A percentile compares a stretch with the other conserved stretches of the same genome.
Conservation (phyloP, 1,140 invertebrate genomes). For the Euschistus heros region DNA sequence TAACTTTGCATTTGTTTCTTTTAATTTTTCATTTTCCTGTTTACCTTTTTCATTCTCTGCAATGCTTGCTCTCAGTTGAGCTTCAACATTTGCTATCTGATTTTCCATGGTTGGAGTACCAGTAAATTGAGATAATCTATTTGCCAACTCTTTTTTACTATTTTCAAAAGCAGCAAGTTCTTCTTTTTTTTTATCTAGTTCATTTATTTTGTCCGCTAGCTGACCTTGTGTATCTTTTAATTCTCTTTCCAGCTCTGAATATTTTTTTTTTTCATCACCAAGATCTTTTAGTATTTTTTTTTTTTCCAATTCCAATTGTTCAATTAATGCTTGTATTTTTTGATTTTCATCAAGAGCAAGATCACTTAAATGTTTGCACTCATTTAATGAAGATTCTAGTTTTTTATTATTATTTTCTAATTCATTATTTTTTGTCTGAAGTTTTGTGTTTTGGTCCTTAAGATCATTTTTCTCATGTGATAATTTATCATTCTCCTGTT, state of each 20-base stretch:
- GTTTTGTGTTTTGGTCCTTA: neutral
- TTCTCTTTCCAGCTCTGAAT: neutral
- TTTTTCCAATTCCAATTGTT: neutral
- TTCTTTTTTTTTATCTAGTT: neutral
- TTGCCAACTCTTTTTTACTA: neutral
- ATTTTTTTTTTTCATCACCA: conserved; percentile 1
- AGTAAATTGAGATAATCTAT: neutral
- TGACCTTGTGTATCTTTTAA: conserved; percentile 4
- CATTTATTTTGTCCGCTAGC: neutral
- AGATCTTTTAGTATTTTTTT: neutral
- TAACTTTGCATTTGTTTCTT: neutral
- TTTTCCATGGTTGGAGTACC: neutral
- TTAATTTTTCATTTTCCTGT: conserved; percentile 10
- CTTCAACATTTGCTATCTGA: conserved; percentile 1
- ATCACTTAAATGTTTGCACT: neutral
- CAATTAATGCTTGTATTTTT: conserved; percentile 3
- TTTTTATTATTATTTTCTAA: neutral
- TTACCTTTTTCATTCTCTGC: neutral
- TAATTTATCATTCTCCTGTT: neutral
- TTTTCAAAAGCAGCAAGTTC: conserved; percentile 1
- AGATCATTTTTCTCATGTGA: neutral
- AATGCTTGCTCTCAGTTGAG: neutral
- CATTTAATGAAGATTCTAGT: neutral
- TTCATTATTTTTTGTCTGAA: neutral
- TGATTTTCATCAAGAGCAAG: neutral